These are phyloP conservation scores for Aspiorhynchus laticeps DNA, from an alignment of 2,113 vertebrate species.

Conservation along the genomic window DNA sequence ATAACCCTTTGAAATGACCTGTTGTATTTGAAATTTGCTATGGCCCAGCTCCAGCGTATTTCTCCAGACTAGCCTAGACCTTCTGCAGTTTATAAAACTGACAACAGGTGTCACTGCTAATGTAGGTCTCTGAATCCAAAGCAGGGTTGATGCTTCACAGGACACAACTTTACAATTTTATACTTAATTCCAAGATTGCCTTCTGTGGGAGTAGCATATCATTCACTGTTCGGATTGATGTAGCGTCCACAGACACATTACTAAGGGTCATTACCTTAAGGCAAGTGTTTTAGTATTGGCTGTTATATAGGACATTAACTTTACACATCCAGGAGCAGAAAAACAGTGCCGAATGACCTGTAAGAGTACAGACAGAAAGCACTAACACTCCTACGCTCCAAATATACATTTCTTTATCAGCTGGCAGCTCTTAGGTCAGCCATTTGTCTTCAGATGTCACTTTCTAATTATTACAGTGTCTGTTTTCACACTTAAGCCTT, in stretches of 20 bases:
- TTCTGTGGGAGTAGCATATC: neutral
- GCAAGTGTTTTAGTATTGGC: neutral
- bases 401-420: conserved; percentile 24
- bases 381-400: neutral
- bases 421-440: conserved; percentile 2
- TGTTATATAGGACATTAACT: neutral
- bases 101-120: conserved; percentile 38
- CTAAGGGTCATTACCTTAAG: neutral
- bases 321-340: neutral
- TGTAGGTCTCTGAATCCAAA: neutral
- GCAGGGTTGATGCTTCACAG: neutral
- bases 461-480: conserved; percentile 28
- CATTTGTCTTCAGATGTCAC: conserved; percentile 10
- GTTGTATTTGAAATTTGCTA: neutral
- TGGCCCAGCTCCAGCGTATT: neutral
- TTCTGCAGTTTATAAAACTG: conserved; percentile 24
- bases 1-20: neutral
- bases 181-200: neutral
- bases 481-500: conserved; percentile 24
- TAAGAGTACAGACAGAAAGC: neutral
- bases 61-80: neutral
- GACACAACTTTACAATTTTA: neutral
- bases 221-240: neutral
- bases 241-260: neutral
- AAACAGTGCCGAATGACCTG: neutral